Conservation (phyloP, 2,888 invertebrate species). For the Ectemnius continuus region DNA sequence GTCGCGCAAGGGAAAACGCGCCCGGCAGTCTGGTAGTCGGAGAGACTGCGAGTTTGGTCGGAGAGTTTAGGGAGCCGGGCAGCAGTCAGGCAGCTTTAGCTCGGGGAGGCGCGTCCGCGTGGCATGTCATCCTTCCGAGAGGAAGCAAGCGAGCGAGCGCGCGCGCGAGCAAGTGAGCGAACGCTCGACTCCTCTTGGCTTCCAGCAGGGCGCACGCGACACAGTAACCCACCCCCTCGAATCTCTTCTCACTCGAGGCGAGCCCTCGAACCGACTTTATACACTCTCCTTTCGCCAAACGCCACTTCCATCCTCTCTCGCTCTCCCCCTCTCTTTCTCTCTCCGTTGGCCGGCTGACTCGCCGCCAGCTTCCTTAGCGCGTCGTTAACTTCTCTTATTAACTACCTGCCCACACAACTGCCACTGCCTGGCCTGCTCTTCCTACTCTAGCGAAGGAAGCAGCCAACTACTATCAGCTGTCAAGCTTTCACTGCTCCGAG, state of each 20-base stretch:
- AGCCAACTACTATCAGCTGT: background rate
- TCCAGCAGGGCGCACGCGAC: conserved; percentile 38
- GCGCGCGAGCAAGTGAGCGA: too few relatives aligned
- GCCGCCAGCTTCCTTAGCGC: too few relatives aligned
- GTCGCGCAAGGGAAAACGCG: background rate
- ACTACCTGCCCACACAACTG: background rate
- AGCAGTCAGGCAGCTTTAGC: conserved; percentile 48
- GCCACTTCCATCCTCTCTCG: conserved; percentile 15
- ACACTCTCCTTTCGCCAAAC: conserved; percentile 26
- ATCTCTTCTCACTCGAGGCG: background rate
- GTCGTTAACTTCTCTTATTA: too few relatives aligned
- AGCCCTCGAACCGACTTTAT: conserved; percentile 28
- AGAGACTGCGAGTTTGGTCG: background rate
- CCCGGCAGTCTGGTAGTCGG: background rate
- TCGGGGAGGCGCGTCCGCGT: conserved; percentile 58
- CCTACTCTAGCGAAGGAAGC: background rate
- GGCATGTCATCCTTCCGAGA: conserved; percentile 50
- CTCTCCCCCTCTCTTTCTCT: conserved; percentile 7
- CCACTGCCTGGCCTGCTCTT: background rate
- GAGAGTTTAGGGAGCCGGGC: conserved; percentile 29
- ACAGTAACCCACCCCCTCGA: conserved; percentile 37
- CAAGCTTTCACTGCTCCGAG: background rate
- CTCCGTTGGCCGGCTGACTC: background rate
- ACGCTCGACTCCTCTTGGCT: conserved; percentile 39
- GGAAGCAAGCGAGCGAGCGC: too few relatives aligned